These are phyloP conservation scores for Coenonympha arcania DNA, from an alignment of 2,888 invertebrate genomes.

Conservation along the genomic window DNA sequence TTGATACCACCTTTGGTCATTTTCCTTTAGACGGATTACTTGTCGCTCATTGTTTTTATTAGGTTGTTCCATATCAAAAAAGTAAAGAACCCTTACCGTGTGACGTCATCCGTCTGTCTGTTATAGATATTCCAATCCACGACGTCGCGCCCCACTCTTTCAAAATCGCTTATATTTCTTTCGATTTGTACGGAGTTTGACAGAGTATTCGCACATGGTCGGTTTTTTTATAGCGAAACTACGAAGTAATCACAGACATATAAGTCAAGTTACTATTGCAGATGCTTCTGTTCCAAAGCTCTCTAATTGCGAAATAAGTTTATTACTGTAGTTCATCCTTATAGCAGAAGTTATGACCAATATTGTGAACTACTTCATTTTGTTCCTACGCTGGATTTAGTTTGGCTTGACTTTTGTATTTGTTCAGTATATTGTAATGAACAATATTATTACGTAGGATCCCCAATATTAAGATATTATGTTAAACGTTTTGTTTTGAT, in stretches of 20 bases:
- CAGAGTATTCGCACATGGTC: too few relatives aligned
- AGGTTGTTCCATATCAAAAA: too few relatives aligned
- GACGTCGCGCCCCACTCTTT: too few relatives aligned
- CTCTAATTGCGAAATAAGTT: constrained; percentile 50
- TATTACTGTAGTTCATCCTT: constrained; percentile 46
- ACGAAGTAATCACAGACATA: not conserved
- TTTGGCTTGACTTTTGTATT: constrained; percentile 21
- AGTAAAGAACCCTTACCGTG: too few relatives aligned
- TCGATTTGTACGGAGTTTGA: too few relatives aligned
- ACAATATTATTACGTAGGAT: not conserved
- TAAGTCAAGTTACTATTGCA: not conserved
- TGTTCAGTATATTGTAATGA: constrained; percentile 12
- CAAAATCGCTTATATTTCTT: too few relatives aligned
- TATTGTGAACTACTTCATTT: constrained; percentile 31
- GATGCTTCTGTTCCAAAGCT: constrained; percentile 32
- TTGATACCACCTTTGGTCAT: too few relatives aligned
- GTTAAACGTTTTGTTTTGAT: not conserved
- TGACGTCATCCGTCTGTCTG: too few relatives aligned
- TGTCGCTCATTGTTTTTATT: too few relatives aligned
- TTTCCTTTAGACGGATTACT: too few relatives aligned
- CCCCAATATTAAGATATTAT: too few relatives aligned
- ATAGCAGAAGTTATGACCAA: constrained; percentile 37
- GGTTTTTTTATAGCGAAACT: not conserved
- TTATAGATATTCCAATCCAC: too few relatives aligned
- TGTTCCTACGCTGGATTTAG: constrained; percentile 22